phyloP scores from a whole-genome alignment of 2,888 invertebrate genomes.

The Syrphus vitripennis region DNA sequence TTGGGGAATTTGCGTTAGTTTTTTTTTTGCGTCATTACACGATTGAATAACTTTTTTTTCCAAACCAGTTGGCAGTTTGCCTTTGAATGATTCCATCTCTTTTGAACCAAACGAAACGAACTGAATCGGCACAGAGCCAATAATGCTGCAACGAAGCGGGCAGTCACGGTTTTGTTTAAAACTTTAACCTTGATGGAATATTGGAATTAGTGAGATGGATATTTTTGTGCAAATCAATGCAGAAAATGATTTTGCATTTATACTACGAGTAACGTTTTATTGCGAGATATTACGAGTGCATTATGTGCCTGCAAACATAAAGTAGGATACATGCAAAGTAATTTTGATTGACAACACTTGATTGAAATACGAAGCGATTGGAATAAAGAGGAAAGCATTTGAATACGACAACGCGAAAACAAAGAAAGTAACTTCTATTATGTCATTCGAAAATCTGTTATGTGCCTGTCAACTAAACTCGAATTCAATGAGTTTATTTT shows the following conservation, averaged over 20 bases:
- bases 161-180: background rate
- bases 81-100: background rate
- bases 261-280: background rate
- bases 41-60: constrained; percentile 1
- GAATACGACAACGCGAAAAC: no score
- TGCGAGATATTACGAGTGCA: background rate
- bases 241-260: background rate
- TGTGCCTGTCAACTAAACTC: no score
- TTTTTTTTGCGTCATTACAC: background rate
- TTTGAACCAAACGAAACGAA: background rate
- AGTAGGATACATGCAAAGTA: background rate
- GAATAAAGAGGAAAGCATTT: no score
- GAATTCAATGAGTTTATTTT: no score
- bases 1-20: background rate
- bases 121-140: background rate
- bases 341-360: background rate
- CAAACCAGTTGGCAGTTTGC: background rate
- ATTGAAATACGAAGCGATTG: background rate
- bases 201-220: background rate
- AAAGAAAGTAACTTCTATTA: no score
- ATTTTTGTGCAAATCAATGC: background rate
- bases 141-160: background rate
- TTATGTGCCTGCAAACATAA: background rate
- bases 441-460: no score
- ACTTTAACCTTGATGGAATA: background rate